These are phyloP conservation scores for Hylaeus volcanicus DNA, from an alignment of 1,140 invertebrate species.

Conservation along the genomic window DNA sequence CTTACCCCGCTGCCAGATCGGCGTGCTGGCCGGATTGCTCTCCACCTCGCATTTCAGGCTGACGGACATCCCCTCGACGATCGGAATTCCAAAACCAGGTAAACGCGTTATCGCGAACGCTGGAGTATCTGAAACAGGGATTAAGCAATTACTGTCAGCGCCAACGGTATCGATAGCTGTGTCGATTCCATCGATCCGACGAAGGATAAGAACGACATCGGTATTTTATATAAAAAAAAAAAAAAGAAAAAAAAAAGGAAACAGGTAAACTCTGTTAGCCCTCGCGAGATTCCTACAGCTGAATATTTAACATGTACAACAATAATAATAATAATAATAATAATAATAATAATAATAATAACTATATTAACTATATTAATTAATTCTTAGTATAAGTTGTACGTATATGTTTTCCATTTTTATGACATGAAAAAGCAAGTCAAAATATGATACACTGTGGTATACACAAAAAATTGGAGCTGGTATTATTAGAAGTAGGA, in stretches of 20 bases:
- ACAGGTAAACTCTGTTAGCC: too few species aligned
- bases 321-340: too few species aligned
- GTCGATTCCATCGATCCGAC: constrained; percentile 17
- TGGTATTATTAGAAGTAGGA: too few species aligned
- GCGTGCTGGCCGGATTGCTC: constrained; percentile 92
- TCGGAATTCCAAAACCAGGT: constrained; percentile 92
- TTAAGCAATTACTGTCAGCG: constrained; percentile 65
- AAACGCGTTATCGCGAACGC: constrained; percentile 94
- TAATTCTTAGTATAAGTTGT: too few species aligned
- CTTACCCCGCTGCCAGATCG: constrained; percentile 87
- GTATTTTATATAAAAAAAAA: background rate
- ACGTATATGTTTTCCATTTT: too few species aligned
- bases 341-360: too few species aligned
- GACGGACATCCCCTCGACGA: constrained; percentile 91
- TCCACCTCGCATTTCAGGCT: constrained; percentile 94
- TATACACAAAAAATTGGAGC: too few species aligned
- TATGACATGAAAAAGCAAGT: too few species aligned
- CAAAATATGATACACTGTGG: too few species aligned
- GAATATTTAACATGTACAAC: too few species aligned
- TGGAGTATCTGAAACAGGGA: constrained; percentile 88
- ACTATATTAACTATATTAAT: too few species aligned
- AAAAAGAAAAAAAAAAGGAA: background rate
- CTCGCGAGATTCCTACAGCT: too few species aligned
- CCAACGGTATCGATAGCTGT: constrained; percentile 22
- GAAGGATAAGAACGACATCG: background rate